These are phyloP conservation scores for Leuciscus waleckii DNA, from an alignment of 2,797 vertebrate species.

Conservation along the genomic window DNA sequence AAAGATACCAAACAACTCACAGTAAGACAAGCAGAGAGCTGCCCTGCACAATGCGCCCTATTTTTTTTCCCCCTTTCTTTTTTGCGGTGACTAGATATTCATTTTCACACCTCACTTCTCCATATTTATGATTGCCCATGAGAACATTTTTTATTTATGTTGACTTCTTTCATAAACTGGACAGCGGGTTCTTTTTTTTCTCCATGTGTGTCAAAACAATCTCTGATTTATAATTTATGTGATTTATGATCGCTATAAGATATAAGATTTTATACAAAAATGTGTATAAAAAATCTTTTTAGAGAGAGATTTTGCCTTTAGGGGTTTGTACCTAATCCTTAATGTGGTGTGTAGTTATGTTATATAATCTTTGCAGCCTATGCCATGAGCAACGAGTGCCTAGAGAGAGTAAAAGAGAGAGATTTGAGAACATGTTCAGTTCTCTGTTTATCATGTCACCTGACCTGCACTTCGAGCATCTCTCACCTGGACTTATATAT, in stretches of 20 bases:
- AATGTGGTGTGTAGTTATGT: conserved; percentile 26
- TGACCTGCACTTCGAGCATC: conserved; percentile 24
- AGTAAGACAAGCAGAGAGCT: conserved; percentile 54
- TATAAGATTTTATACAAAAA: too few relatives aligned
- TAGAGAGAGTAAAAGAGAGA: conserved; percentile 17
- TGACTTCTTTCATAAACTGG: conserved; percentile 80
- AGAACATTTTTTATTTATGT: conserved; percentile 79
- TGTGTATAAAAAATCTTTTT: conserved; percentile 13
- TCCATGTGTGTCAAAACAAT: conserved; percentile 77
- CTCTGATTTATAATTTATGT: conserved; percentile 81
- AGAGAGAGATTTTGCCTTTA: conserved; percentile 19
- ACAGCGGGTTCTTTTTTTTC: conserved; percentile 74
- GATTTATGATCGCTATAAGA: conserved; percentile 76
- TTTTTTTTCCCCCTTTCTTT: conserved; percentile 36
- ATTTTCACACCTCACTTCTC: conserved; percentile 73
- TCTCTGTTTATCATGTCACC: conserved; percentile 32
- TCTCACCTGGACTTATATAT: conserved; percentile 15
- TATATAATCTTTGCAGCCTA: conserved; percentile 44
- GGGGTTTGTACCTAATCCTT: conserved; percentile 35
- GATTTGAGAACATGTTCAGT: conserved; percentile 23
- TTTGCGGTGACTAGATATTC: conserved; percentile 69
- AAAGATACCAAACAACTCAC: conserved; percentile 53
- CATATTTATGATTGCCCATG: conserved; percentile 78
- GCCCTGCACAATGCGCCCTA: conserved; percentile 52
- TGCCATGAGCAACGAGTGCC: conserved; percentile 16